Conservation (phyloP, 2,113 vertebrate genomes). For the Athene cunicularia region DNA sequence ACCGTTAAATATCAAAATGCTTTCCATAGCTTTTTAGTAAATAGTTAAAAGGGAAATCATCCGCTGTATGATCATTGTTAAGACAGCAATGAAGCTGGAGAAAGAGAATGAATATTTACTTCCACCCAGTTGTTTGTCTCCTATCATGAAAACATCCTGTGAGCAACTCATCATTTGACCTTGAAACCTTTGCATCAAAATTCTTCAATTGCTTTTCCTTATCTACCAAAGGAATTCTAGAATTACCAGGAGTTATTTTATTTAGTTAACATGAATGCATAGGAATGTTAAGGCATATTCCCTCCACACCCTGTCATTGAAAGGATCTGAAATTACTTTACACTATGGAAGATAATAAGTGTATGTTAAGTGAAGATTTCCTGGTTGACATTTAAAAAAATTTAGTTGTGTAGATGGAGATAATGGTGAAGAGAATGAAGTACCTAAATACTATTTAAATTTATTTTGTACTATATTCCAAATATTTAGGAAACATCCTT, state of each 20-base stretch:
- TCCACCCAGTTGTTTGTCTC: background rate
- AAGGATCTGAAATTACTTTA: background rate
- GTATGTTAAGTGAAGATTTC: background rate
- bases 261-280: background rate
- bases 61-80: constrained; percentile 14
- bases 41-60: background rate
- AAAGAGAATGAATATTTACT: background rate
- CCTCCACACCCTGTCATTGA: background rate
- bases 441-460: background rate
- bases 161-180: background rate
- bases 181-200: background rate
- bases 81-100: background rate
- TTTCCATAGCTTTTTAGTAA: constrained; percentile 7
- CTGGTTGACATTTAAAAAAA: background rate
- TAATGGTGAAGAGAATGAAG: background rate
- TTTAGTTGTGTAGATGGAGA: background rate
- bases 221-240: background rate
- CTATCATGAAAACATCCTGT: background rate
- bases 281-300: background rate
- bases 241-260: background rate
- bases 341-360: background rate
- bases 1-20: constrained; percentile 36
- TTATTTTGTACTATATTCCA: background rate
- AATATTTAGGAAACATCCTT: background rate
- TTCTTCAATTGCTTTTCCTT: background rate